Evolutionary conservation across 2,797 vertebrate species (phyloP).

Genomic region (Chaetophractus vellerosus): DNA sequence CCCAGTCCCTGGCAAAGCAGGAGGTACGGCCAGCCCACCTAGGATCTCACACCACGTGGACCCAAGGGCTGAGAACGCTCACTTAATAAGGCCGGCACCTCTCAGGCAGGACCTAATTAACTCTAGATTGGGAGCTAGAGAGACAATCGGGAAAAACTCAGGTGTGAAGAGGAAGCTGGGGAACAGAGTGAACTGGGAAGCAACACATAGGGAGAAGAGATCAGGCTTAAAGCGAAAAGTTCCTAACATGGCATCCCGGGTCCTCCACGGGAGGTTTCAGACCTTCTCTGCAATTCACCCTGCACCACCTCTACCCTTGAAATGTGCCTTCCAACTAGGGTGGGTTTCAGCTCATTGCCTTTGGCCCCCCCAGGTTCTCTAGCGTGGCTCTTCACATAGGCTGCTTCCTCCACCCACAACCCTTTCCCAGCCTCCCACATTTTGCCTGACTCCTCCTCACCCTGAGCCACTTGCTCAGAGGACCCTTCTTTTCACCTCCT

Average conservation of each 20-base stretch:
- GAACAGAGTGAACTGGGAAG: background rate
- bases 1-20: background rate
- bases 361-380: background rate
- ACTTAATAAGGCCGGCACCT: background rate
- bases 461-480: background rate
- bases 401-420: background rate
- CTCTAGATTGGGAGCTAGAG: no score
- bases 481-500: background rate
- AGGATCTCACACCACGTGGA: background rate
- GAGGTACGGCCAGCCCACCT: background rate
- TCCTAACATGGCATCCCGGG: rapidly evolving
- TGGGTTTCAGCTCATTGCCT: background rate
- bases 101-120: no score
- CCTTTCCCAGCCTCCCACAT: background rate
- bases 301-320: background rate
- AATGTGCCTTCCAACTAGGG: background rate
- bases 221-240: background rate
- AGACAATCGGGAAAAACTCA: background rate
- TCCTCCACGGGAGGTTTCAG: background rate
- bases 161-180: background rate
- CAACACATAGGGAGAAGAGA: background rate
- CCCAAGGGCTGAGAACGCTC: background rate
- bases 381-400: background rate
- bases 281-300: background rate
- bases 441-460: background rate